Percentiles rank a stretch among this genome's conserved stretches.
These are phyloP conservation scores for Odontophorus gujanensis DNA, from an alignment of 2,113 vertebrate species.

Conservation along the genomic window DNA sequence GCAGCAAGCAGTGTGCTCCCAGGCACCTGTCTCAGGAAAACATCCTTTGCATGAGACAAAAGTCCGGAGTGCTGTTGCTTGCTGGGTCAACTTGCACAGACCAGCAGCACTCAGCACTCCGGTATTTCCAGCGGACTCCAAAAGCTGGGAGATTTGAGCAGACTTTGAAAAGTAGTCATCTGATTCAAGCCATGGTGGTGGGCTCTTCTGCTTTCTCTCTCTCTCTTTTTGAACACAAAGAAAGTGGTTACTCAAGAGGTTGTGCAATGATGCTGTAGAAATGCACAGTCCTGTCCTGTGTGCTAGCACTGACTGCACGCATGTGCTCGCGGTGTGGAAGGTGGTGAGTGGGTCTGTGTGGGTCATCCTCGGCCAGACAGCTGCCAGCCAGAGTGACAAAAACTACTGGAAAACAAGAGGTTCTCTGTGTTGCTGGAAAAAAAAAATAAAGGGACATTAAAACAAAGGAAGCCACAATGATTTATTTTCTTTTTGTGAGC, in stretches of 20 bases:
- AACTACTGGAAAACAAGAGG: background rate
- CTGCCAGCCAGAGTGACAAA: background rate
- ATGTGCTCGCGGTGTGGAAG: fast-evolving
- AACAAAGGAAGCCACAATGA: background rate
- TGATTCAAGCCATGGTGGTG: background rate
- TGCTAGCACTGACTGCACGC: fast-evolving
- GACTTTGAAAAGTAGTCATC: background rate
- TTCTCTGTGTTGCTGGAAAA: background rate
- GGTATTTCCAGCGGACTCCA: slow-evolving; percentile 28
- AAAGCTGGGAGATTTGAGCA: slow-evolving; percentile 16
- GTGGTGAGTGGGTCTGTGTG: fast-evolving
- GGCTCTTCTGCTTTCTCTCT: slow-evolving; percentile 60
- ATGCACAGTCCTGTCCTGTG: fast-evolving
- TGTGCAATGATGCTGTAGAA: background rate
- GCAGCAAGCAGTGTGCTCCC: background rate
- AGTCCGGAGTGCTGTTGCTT: background rate
- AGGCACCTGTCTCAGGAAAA: background rate
- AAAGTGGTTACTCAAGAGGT: slow-evolving; percentile 8
- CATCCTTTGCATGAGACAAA: background rate
- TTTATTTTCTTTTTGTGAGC: background rate
- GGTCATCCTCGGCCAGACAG: background rate
- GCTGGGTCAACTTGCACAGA: fast-evolving
- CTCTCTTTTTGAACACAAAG: background rate
- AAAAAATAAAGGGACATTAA: background rate
- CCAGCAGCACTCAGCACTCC: fast-evolving